These are phyloP conservation scores for Chlorops oryzae DNA, from an alignment of 1,140 invertebrate genomes.

Conservation along the genomic window DNA sequence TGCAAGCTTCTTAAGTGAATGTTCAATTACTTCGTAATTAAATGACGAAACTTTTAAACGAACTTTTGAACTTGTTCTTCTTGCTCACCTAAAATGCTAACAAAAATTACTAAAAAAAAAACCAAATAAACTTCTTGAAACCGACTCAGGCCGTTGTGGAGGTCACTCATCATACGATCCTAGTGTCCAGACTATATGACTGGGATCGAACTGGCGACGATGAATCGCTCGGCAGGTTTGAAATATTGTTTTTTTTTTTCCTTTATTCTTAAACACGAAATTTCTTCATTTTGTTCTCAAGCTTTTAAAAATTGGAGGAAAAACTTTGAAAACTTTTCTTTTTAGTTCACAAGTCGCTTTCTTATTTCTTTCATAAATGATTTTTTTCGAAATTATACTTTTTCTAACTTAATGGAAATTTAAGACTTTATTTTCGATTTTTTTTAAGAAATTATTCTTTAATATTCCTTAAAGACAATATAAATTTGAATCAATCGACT, in stretches of 20 bases:
- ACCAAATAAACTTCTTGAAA: too few species aligned
- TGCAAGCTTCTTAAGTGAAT: too few species aligned
- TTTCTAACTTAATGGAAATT: too few species aligned
- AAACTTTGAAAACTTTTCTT: not conserved
- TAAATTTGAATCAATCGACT: too few species aligned
- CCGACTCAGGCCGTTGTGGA: conserved; percentile 45
- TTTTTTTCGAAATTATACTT: too few species aligned
- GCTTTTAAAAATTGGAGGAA: not conserved
- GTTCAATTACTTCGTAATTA: too few species aligned
- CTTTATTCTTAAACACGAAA: not conserved
- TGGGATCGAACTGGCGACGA: conserved; percentile 72
- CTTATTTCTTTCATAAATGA: conserved; percentile 9
- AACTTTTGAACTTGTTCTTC: too few species aligned
- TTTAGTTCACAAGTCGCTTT: not conserved
- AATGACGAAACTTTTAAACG: too few species aligned
- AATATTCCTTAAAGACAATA: too few species aligned
- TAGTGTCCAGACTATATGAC: conserved; percentile 60
- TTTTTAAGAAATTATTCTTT: too few species aligned
- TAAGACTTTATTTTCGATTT: too few species aligned
- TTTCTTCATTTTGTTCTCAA: not conserved
- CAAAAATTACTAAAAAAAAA: too few species aligned
- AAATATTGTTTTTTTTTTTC: conserved; percentile 9
- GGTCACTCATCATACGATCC: conserved; percentile 48
- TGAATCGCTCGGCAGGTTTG: conserved; percentile 76
- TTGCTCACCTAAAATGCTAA: not conserved